Base-by-base conservation (phyloP, 2,797 vertebrate species). In the Sebastes minor region DNA sequence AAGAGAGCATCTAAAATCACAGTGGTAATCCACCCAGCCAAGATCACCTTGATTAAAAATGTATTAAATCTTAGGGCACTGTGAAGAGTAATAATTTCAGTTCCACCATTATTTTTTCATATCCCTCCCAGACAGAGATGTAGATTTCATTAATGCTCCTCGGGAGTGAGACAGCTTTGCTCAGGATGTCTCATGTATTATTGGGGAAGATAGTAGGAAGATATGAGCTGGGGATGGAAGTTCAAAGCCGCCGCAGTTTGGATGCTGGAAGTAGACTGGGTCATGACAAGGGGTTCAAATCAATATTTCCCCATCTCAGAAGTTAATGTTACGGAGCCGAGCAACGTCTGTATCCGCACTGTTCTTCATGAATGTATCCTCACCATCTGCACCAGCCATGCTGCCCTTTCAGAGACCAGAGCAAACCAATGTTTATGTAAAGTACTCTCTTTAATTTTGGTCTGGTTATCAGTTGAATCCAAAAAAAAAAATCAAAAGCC, bases 361-460 rank as follows among this genome's bases (percentile, higher is more conserved):
- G 90, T 94, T 94, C 84, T 93, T 95, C 94, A 94, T 96, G 95
- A 97, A 96, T 96, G 96, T 96, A 96, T 94, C 92, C 92, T 88
- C 86, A 93, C 91, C 95, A 93, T 95, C 94, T 95, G 92, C 93
- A 95, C 93, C 95, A 92, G 95, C 92, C 94, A 77, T 73, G 94
- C 93, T 92, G 91, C 89, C 94, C 92, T 91, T 90, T 91, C 92
- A 95, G 91, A 90, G 92, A 94, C 86, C 89, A 88, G 90, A 95
- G 94, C 87, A 91, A 92, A 93, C 86, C 92, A 80, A 89, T 88
- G 88, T 93, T 93, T 88, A 85, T 91, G 91, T 90, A 82, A 87
- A 90, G 78, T 71, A 79, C 79, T 78, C 73, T 92, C 91, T 89
- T 92, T 72, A 91, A 91, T 88, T 86, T 82, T 83, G 81, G 82